Evolutionary conservation across 2,888 invertebrate genomes (phyloP), one percentile per base, ranked within the genome.

Genomic region (Drosophila diplacantha): DNA sequence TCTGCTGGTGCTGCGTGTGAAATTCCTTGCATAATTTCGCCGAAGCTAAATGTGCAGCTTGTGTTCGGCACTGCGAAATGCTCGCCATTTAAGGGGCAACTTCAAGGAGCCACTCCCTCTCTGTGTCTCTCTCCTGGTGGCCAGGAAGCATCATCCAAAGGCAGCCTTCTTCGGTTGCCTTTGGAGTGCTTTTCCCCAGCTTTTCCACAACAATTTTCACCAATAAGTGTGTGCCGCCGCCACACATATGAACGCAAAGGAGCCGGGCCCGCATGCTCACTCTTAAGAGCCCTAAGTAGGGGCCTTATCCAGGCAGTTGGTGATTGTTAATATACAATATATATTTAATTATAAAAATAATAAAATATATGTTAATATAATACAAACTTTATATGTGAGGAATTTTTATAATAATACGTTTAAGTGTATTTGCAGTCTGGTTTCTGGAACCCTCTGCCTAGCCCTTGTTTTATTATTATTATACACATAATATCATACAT

Each of bases 1-100:
- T 54, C 55, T 52, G 54, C 35, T n/a, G 20, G 38, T 38, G 24
- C 41, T 46, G 38, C 46, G 54, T 71, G 57, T 50, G 52, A 71
- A 73, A 78, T 78, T 83, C 82, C 74, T 74, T 72, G 78, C 83
- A 80, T 84, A 73, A 82, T 84, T 84, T 69, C 54, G 24, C 12
- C 46, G 37, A 41, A 61, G 58, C 62, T 55, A 55, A 58, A 44
- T 35, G 62, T 58, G 61, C 62, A 29, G 47, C 37, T 22, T 46
- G 35, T 55, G 41, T 52, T 52, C 59, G 57, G 59, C 4, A 16
- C 57, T 41, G 57, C 24, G 35, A 76, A 57, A 71, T 38, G 66
- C 39, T 39, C 51, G 56, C 58, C 57, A 75, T 72, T 80, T 70
- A 67, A 70, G 66, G 66, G 35, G 58, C 41, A 46, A 37, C 39